Base-by-base conservation (phyloP, 2,113 vertebrate genomes). In the Heliornis fulica region DNA sequence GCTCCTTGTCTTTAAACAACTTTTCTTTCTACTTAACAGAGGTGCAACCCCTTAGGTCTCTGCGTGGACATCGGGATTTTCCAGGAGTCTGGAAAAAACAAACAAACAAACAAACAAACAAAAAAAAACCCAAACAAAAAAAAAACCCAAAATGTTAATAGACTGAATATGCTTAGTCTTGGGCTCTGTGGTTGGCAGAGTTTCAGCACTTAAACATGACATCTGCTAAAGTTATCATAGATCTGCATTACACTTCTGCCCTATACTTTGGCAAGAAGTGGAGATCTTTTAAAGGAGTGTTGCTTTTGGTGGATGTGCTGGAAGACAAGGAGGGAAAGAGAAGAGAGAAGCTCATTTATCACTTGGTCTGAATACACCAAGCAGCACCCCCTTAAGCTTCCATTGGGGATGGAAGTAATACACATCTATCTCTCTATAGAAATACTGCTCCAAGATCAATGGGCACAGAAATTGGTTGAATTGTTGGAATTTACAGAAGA, bases 1-100 rank as follows among this genome's bases (percentile, higher is more conserved):
- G 28, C 7, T 15, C 5, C 7, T 66, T 69, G 13, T 59, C 68
- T 89, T 63, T 75, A 40, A 84, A 64, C 1, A 3, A 46, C 31
- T 57, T 53, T 32, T 56, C 13, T 91, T 18, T 56, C 79, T 51
- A 36, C 11, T 29, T n/a, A 75, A 41, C 22, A 83, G 25, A 2
- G 0, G 11, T 0, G 0, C 0, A 0, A 29, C 29, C 11, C 32
- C 26, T 78, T 88, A 57, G 21, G 14, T 56, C 60, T 81, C 60
- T 56, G 34, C 46, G 43, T 14, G 41, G 16, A 54, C 31, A 46
- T 75, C 10, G 48, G n/a, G n/a, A 48, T 28, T 54, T 46, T 54
- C 56, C 25, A 18, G 0, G 2, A 46, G 8, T 19, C 38, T 74
- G 48, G 32, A 56, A 51, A 51, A 51, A 51, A 51, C 25, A 46